These are phyloP conservation scores for Catharus ustulatus DNA, from an alignment of 2,797 vertebrate species.

Conservation along the genomic window DNA sequence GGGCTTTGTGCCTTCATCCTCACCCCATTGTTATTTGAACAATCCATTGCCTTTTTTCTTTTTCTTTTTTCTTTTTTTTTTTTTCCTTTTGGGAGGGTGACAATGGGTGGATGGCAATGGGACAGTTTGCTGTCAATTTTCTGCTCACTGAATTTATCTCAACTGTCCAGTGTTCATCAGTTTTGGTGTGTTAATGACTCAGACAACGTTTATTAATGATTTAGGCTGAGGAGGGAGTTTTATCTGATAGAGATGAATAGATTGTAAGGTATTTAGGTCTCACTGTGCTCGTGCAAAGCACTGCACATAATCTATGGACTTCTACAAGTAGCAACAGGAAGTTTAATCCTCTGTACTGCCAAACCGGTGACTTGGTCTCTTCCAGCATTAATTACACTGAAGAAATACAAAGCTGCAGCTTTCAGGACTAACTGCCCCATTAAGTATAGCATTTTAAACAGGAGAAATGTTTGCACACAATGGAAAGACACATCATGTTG, in stretches of 20 bases:
- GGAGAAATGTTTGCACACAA: background rate
- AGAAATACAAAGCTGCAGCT: background rate
- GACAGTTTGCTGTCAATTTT: background rate
- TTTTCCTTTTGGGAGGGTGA: background rate
- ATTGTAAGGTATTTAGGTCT: slow-evolving; percentile 40
- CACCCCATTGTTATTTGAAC: background rate
- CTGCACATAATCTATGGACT: slow-evolving; percentile 10
- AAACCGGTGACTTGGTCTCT: slow-evolving; percentile 25
- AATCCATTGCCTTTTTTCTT: background rate
- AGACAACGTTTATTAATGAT: background rate
- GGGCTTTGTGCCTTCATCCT: background rate
- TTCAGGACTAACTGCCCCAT: slow-evolving; percentile 33
- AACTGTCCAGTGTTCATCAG: background rate
- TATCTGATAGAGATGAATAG: slow-evolving; percentile 51
- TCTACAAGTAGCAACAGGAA: slow-evolving; percentile 48
- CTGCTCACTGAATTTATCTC: background rate
- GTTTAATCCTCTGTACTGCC: background rate
- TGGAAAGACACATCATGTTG: slow-evolving; percentile 11
- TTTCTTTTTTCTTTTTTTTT: background rate
- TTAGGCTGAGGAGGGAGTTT: slow-evolving; percentile 17
- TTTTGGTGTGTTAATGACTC: background rate
- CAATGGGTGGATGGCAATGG: background rate
- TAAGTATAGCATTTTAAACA: background rate
- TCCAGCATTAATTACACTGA: background rate
- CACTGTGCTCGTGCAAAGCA: slow-evolving; percentile 26